Evolutionary conservation across 2,113 vertebrate genomes (phyloP), one percentile per base, ranked within the genome.

Genomic region (Neomonachus schauinslandi): DNA sequence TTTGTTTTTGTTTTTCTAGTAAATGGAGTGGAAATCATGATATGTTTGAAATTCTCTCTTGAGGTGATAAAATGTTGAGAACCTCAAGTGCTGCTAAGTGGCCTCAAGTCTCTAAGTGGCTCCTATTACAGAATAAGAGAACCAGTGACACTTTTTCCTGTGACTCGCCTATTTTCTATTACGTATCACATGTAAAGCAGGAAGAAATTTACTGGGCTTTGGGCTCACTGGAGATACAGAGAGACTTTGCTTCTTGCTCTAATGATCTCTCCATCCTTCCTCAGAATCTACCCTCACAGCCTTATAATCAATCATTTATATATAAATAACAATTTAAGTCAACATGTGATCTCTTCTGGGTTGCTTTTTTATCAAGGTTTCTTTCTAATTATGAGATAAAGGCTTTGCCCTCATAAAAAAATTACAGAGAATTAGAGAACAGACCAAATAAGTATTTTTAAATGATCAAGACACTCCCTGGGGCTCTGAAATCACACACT

Each of bases 61-160:
- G 22, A 59, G 95, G 28, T 93, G 90, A 12, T 81, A 95, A 89
- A 94, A 93, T 31, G 71, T 79, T 39, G 76, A 97, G 76, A 46
- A 74, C 2, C 13, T 84, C 42, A 91, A 14, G 7, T 39, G 71
- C 74, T 89, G 81, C 22, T 77, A 21, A 82, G 22, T 77, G 33
- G 12, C 42, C 26, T 77, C 42, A 49, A 16, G 74, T 72, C 42
- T 89, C n/a, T 72, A 42, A 86, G 39, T 63, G 63, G 10, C 8
- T 4, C 4, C 31, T 72, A 26, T 16, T 16, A 72, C 16, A 71
- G 42, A 94, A 51, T 22, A 69, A 71, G 67, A 91, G 57, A 83
- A 46, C 31, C 8, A 53, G 12, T 22, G 71, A 49, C 22, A 80
- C 4, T 46, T 81, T 26, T 86, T 77, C 6, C 71, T 24, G 53